phyloP scores from a whole-genome alignment of 1,140 invertebrate genomes.

The Coptotermes formosanus region DNA sequence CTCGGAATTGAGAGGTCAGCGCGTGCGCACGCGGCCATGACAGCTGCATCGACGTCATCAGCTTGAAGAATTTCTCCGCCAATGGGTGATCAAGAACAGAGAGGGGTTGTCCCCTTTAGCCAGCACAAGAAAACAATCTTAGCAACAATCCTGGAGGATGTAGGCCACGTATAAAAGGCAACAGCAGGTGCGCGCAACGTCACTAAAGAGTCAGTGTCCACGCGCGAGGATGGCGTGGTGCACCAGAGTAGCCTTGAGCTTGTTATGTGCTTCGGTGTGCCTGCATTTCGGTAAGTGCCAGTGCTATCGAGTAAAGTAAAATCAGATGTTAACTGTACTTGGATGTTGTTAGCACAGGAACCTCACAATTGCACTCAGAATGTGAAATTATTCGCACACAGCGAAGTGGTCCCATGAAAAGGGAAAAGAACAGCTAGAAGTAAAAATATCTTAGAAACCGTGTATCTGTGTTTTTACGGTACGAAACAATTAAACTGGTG shows the following conservation, averaged over 20 bases:
- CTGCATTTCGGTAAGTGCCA: constrained; percentile 22
- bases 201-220: constrained; percentile 23
- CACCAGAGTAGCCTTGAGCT: constrained; percentile 12
- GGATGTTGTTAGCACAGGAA: background rate
- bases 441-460: background rate
- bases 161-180: constrained; percentile 28
- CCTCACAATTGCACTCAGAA: background rate
- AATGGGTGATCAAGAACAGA: constrained; percentile 25
- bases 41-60: background rate
- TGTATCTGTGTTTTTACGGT: background rate
- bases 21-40: constrained; percentile 24
- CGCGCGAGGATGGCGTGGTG: constrained; percentile 13
- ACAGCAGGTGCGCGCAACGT: constrained; percentile 2
- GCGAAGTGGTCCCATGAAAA: background rate
- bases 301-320: too few species aligned
- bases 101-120: constrained; percentile 23
- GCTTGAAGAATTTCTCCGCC: constrained; percentile 28
- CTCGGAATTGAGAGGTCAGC: constrained; percentile 2
- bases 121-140: constrained; percentile 17
- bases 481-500: background rate
- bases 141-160: constrained; percentile 14
- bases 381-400: background rate
- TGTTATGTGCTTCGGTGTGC: constrained; percentile 21
- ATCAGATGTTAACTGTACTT: background rate
- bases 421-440: background rate